Evolutionary conservation across 1,140 invertebrate genomes (phyloP).

Genomic region (Anthonomus grandis): DNA sequence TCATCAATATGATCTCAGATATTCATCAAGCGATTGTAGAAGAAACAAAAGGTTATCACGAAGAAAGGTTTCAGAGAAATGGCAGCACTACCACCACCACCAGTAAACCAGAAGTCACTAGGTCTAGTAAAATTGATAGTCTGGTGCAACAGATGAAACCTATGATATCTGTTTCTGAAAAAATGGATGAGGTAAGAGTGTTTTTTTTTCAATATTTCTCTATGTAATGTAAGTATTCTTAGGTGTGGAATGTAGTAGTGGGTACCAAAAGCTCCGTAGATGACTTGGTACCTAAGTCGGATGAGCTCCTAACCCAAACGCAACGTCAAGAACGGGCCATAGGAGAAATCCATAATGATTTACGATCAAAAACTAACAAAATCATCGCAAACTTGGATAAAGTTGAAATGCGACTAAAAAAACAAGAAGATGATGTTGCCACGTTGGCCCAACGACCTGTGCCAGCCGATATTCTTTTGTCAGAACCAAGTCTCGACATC

Average conservation of each 20-base stretch:
- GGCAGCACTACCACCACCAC: slow-evolving; percentile 52
- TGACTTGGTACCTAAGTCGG: slow-evolving; percentile 78
- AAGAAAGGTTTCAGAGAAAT: slow-evolving; percentile 10
- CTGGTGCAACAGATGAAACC: slow-evolving; percentile 75
- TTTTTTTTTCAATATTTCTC: neutral
- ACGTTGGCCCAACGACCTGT: slow-evolving; percentile 68
- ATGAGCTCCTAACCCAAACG: slow-evolving; percentile 78
- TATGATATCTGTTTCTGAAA: slow-evolving; percentile 78
- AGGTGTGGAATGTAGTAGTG: slow-evolving; percentile 80
- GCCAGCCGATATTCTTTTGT: slow-evolving; percentile 62
- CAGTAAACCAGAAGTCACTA: slow-evolving; percentile 52
- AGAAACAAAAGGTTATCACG: slow-evolving; percentile 47
- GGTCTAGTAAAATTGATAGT: slow-evolving; percentile 72
- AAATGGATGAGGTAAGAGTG: slow-evolving; percentile 69
- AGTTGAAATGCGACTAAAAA: slow-evolving; percentile 78
- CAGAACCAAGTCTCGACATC: slow-evolving; percentile 59
- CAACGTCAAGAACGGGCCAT: slow-evolving; percentile 83
- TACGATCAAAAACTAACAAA: slow-evolving; percentile 76
- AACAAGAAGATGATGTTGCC: slow-evolving; percentile 74
- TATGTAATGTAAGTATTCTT: no score
- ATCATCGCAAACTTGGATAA: slow-evolving; percentile 84
- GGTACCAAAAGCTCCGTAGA: slow-evolving; percentile 83
- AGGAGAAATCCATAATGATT: slow-evolving; percentile 79
- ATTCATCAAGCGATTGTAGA: slow-evolving; percentile 78
- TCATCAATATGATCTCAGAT: slow-evolving; percentile 72